Base-by-base conservation (phyloP, 2,797 vertebrate species). In the Anas capensis region DNA sequence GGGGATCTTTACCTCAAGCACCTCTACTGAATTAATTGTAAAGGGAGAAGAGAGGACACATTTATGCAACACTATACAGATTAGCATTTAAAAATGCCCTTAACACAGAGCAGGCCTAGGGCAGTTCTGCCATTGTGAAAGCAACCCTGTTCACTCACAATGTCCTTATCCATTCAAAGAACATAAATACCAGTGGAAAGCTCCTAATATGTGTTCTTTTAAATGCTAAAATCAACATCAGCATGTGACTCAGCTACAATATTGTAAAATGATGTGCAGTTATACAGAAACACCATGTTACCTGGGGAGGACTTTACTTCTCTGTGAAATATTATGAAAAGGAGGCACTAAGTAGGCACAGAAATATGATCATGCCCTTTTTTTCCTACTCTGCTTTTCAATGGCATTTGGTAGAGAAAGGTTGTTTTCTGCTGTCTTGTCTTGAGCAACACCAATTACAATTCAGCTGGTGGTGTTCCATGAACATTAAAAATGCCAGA, bases 401-500 rank as follows among this genome's bases (percentile, higher is more conserved):
- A 42, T 20, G 44, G 6, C 6, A 20, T 71, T 92, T 96, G 5
- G 23, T 75, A 49, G 20, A 49, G 44, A 64, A 36, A 69, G 5
- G 7, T 38, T 90, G 33, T 89, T 93, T 95, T 92, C 51, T 10
- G 1, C 61, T 88, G 65, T 83, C 69, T 29, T 49, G 42, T 24
- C 23, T 23, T 3, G 8, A 5, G 5, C 60, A 89, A 61, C 73
- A 61, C 29, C 14, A 0, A 90, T 69, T 79, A 82, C 33, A 92
- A 49, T 84, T 92, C 80, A 87, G 58, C 38, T 72, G 60, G 64
- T 61, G 53, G 31, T 83, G 75, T 86, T 89, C 92, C 81, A 78
- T 66, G 58, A 87, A 20, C 73, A 73, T 69, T 95, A 86, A 94
- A 97, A 96, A 92, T 95, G 84, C 38, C 72, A 97, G 90, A 86